Evolutionary conservation across 2,888 invertebrate genomes (phyloP).

Genomic region (Cheilosia soror): DNA sequence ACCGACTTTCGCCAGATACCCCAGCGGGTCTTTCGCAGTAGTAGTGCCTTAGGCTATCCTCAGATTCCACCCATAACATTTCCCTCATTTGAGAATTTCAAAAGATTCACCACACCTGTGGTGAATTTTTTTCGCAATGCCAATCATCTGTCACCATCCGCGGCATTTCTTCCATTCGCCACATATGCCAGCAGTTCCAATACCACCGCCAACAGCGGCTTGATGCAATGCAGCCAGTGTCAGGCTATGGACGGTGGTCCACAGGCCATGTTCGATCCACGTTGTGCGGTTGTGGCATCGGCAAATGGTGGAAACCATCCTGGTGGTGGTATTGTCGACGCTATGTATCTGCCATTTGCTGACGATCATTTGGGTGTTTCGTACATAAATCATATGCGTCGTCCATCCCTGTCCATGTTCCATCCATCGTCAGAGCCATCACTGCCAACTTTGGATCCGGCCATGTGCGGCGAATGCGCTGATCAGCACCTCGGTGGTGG

Average conservation of each 20-base stretch:
- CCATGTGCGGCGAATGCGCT: constrained; percentile 82
- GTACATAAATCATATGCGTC: constrained; percentile 75
- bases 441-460: constrained; percentile 82
- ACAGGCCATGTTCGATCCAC: constrained; percentile 43
- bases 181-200: constrained; percentile 35
- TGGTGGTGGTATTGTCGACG: constrained; percentile 47
- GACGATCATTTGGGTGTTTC: constrained; percentile 33
- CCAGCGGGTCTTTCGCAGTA: constrained; percentile 79
- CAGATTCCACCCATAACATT: constrained; percentile 72
- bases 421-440: constrained; percentile 82
- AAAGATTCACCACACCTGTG: constrained; percentile 82
- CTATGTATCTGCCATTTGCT: constrained; percentile 47
- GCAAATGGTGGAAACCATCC: constrained; percentile 24
- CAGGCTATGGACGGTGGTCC: constrained; percentile 28
- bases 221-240: constrained; percentile 50
- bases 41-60: constrained; percentile 77
- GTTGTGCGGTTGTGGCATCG: constrained; percentile 72
- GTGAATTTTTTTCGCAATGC: constrained; percentile 82
- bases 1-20: constrained; percentile 80
- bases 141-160: constrained; percentile 69
- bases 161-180: constrained; percentile 70
- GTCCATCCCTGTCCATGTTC: constrained; percentile 81
- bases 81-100: constrained; percentile 81
- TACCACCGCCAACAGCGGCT: constrained; percentile 35
- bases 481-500: constrained; percentile 82